phyloP scores from a whole-genome alignment of 1,140 invertebrate species.

The Calliphora vicina region DNA sequence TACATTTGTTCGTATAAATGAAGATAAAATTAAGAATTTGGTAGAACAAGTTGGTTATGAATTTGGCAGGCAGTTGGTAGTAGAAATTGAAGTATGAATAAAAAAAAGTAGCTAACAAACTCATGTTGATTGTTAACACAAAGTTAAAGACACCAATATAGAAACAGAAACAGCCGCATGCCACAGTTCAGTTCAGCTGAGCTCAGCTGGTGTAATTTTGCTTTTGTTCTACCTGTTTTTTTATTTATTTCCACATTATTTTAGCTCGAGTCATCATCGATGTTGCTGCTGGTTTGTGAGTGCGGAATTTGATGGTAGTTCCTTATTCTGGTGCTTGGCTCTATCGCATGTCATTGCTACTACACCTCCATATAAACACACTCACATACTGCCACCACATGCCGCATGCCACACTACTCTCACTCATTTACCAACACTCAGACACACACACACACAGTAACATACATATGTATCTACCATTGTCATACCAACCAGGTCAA shows the following conservation, averaged over 20 bases:
- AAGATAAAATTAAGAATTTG: conserved; percentile 5
- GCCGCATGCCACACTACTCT: neutral
- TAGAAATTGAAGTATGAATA: neutral
- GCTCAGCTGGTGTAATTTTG: conserved; percentile 29
- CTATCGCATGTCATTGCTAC: conserved; percentile 19
- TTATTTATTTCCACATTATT: neutral
- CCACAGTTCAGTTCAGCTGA: neutral
- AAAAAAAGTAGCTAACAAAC: conserved; percentile 19
- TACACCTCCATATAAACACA: too few relatives aligned
- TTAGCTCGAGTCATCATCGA: conserved; percentile 13
- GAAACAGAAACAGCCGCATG: conserved; percentile 19
- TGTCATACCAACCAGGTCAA: conserved; percentile 34
- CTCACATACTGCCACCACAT: conserved; percentile 16
- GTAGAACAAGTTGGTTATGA: conserved; percentile 26
- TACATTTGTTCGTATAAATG: neutral
- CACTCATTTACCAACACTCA: too few relatives aligned
- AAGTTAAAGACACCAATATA: neutral
- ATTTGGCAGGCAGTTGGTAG: conserved; percentile 24
- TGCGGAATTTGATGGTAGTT: conserved; percentile 3
- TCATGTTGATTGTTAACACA: conserved; percentile 4
- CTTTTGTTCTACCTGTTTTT: conserved; percentile 28
- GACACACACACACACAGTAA: too few relatives aligned
- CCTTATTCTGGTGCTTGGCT: conserved; percentile 26
- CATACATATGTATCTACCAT: neutral
- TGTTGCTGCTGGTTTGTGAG: neutral